Evolutionary conservation across 2,888 invertebrate genomes (phyloP).

Genomic region (Leptinotarsa tumamoca): DNA sequence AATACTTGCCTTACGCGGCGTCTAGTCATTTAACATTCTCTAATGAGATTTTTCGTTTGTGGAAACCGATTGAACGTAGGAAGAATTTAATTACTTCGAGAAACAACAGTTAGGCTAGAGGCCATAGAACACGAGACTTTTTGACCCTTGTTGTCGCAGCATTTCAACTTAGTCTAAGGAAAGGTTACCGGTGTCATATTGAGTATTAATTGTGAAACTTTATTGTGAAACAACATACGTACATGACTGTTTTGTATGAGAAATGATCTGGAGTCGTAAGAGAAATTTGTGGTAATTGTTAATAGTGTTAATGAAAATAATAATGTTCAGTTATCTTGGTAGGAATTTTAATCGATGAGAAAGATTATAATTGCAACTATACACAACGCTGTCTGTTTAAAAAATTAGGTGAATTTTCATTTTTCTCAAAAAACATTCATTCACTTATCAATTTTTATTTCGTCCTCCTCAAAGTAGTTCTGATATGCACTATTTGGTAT

Average conservation of each 20-base stretch:
- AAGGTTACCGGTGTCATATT: conserved; percentile 19
- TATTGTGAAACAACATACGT: conserved; percentile 13
- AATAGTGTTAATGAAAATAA: not conserved
- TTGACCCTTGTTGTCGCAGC: conserved; percentile 12
- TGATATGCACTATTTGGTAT: too few species aligned
- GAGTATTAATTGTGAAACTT: conserved; percentile 18
- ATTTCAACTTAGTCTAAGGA: not conserved
- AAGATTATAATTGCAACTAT: too few species aligned
- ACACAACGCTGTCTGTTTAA: too few species aligned
- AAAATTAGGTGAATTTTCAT: too few species aligned
- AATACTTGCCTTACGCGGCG: conserved; percentile 1
- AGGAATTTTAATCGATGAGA: too few species aligned
- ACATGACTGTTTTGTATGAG: conserved; percentile 2
- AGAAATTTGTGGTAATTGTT: not conserved
- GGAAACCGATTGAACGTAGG: conserved; percentile 1
- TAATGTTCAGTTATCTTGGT: too few species aligned
- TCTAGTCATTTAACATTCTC: conserved; percentile 10
- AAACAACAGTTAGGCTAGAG: conserved; percentile 8
- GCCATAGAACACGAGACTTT: conserved; percentile 19
- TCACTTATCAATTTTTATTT: too few species aligned
- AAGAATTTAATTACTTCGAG: conserved; percentile 13
- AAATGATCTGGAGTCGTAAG: not conserved
- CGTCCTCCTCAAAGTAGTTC: too few species aligned
- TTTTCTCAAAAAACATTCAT: too few species aligned
- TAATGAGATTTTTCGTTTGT: conserved; percentile 2